These are phyloP conservation scores for Euura lappo DNA, from an alignment of 1,140 invertebrate species.

Conservation along the genomic window DNA sequence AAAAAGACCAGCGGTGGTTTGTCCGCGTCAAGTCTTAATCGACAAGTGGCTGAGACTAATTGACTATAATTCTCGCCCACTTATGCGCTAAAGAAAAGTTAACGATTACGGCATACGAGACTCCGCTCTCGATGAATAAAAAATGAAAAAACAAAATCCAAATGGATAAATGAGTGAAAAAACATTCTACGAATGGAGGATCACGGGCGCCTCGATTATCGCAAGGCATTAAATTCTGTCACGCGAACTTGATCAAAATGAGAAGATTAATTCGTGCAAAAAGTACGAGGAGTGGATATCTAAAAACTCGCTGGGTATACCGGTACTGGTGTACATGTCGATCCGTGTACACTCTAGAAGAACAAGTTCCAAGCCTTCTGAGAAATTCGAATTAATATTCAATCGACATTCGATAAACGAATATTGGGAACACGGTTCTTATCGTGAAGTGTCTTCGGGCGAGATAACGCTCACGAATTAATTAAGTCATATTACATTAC, in stretches of 20 bases:
- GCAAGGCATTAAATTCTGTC: constrained; percentile 1
- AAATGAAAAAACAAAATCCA: background rate
- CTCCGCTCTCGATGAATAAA: background rate
- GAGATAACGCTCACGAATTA: constrained; percentile 49
- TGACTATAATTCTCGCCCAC: background rate
- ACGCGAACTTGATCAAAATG: background rate
- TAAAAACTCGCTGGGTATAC: background rate
- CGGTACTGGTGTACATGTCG: background rate
- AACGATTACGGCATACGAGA: background rate
- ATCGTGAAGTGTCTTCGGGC: constrained; percentile 32
- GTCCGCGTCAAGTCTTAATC: background rate
- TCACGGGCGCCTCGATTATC: background rate
- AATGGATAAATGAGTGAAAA: background rate
- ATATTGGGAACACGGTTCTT: constrained; percentile 38
- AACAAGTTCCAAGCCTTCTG: background rate
- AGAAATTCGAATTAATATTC: constrained; percentile 38
- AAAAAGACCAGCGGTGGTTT: background rate
- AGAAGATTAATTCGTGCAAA: constrained; percentile 3
- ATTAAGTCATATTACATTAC: constrained; percentile 33
- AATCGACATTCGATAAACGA: constrained; percentile 35
- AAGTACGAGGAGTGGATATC: background rate
- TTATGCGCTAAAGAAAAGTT: background rate
- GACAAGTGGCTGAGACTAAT: background rate
- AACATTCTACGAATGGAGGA: background rate
- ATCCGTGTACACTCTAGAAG: background rate